Evolutionary conservation across 2,113 vertebrate species (phyloP).

Genomic region (Drymodes brunneopygia): DNA sequence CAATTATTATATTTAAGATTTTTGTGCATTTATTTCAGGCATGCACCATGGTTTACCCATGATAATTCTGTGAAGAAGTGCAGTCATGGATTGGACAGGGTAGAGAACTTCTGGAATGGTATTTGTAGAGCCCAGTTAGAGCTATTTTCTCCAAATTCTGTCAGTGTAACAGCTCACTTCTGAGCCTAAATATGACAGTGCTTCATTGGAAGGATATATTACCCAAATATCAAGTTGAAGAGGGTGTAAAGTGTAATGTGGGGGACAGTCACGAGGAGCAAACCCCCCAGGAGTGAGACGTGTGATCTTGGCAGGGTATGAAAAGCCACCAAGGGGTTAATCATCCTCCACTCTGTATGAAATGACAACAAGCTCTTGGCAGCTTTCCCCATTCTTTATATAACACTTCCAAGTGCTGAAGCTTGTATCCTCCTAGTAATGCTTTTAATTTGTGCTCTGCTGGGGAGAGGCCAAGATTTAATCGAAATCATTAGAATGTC

Average conservation of each 20-base stretch:
- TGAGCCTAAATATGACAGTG: neutral
- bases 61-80: neutral
- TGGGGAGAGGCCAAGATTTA: slow-evolving; percentile 85
- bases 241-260: neutral
- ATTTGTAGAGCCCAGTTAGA: neutral
- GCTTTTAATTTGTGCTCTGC: slow-evolving; percentile 80
- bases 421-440: slow-evolving; percentile 77
- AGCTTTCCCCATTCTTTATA: slow-evolving; percentile 71
- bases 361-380: slow-evolving; percentile 76
- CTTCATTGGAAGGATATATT: neutral
- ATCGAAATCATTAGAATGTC: slow-evolving; percentile 82
- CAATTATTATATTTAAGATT: neutral
- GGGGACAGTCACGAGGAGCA: neutral
- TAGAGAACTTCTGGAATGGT: neutral
- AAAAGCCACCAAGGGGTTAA: slow-evolving; percentile 63
- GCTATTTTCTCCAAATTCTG: neutral
- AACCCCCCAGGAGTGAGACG: neutral
- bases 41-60: neutral
- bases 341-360: slow-evolving; percentile 44
- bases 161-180: neutral
- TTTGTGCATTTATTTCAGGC: neutral
- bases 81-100: neutral
- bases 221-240: neutral
- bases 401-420: slow-evolving; percentile 76
- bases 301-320: neutral